Base-by-base conservation (phyloP, 2,888 invertebrate genomes). In the Lypha dubia region DNA sequence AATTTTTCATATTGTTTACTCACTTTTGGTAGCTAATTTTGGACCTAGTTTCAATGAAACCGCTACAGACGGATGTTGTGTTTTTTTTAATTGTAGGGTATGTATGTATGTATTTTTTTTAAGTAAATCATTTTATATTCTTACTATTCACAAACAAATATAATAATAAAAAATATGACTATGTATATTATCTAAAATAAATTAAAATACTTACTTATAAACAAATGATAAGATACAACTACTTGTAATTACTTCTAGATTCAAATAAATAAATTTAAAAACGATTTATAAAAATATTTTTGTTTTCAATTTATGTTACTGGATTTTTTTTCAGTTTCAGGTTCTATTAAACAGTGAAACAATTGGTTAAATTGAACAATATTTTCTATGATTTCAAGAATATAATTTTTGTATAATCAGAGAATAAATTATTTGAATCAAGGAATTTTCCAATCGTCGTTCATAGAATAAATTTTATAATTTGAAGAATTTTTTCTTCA, bases 101-200 rank as follows among this genome's bases (percentile, higher is more conserved):
- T 60, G 60, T 60, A 60, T 60, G 38, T 32, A 60, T 60, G 44
- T 44, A 44, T 51, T 51, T 63, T 63, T 63, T 63, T 63, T 63
- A 63, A 63, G 63, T 63, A 44, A 49, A 67, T 67, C 46, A 49
- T 49, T 46, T 46, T 46, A 65, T 46, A 65, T 46, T 46, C 46
- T 46, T 65, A 46, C 46, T 46, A 46, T 38, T 38, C 53, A 53
- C 53, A 53, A 53, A 24, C 53, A 53, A 15, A 53, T 53, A 53
- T 53, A 53, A 53, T 65, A 65, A 67, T 67, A 67, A 60, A 60
- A 35, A 35, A 60, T 60, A 60, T 60, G 65, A 65, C 65, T 65
- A 46, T 65, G 65, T 65, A 46, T 65, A 32, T 49, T 67, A 67
- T 67, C 67, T 49, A 67, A 65, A 65, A 65, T 65, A 65, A 65